Evolutionary conservation across 2,888 invertebrate species (phyloP).

Genomic region (Incurvaria masculella): DNA sequence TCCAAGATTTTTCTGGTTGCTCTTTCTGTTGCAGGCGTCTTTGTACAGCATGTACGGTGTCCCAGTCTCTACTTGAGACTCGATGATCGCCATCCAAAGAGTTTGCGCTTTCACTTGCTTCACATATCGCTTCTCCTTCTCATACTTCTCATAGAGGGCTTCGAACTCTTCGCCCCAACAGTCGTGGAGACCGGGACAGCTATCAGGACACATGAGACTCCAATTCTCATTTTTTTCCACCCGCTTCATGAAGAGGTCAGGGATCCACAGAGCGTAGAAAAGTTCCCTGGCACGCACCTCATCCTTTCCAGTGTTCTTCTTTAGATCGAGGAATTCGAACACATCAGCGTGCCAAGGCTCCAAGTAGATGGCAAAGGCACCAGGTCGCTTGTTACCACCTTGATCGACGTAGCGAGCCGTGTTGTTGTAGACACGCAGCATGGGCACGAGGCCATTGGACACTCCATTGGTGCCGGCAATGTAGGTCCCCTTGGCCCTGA

Average conservation of each 20-base stretch:
- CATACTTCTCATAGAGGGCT: constrained; percentile 80
- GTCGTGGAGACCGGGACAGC: constrained; percentile 86
- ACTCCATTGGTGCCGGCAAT: constrained; percentile 94
- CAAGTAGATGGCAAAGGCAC: constrained; percentile 95
- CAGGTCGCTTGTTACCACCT: constrained; percentile 96
- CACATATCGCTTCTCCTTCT: constrained; percentile 69
- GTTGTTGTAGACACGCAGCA: constrained; percentile 93
- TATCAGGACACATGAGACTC: constrained; percentile 97
- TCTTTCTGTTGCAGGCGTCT: constrained; percentile 95
- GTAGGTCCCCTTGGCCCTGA: constrained; percentile 85
- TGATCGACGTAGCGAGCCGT: constrained; percentile 97
- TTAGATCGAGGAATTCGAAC: constrained; percentile 91
- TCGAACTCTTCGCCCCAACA: constrained; percentile 97
- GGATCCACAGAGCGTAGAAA: constrained; percentile 97
- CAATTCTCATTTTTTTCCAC: constrained; percentile 81
- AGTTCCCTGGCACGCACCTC: constrained; percentile 92
- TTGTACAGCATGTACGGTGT: constrained; percentile 97
- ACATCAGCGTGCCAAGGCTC: constrained; percentile 99
- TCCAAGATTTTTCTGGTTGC: constrained; percentile 97
- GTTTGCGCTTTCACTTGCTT: constrained; percentile 77
- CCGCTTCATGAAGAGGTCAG: constrained; percentile 96
- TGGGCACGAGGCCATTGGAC: constrained; percentile 95
- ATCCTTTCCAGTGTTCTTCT: constrained; percentile 95
- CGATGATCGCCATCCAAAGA: constrained; percentile 92
- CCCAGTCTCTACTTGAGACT: constrained; percentile 96